Percentiles rank a stretch among this genome's conserved stretches.
Conservation (phyloP, 2,113 vertebrate species). For the Lampris megalopsis region DNA sequence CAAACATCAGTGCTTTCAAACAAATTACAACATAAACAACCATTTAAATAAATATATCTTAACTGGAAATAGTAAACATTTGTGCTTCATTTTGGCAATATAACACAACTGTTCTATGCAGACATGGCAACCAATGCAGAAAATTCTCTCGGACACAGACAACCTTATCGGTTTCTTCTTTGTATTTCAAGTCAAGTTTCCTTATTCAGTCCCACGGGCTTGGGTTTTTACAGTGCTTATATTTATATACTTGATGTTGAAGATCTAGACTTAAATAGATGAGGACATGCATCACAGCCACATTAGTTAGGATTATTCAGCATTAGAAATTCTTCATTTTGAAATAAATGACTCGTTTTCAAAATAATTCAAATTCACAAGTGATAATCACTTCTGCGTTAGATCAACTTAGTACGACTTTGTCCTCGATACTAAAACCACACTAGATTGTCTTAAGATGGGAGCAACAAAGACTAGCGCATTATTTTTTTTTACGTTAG, state of each 20-base stretch:
- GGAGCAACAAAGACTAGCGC: neutral
- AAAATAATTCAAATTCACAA: constrained; percentile 13
- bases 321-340: neutral
- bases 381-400: constrained; percentile 4
- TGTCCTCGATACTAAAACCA: constrained; percentile 27
- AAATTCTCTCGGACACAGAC: constrained; percentile 6
- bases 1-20: neutral
- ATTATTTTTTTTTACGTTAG: neutral
- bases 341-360: constrained; percentile 1
- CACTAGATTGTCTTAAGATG: constrained; percentile 28
- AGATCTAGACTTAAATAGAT: constrained; percentile 36
- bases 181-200: neutral
- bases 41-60: constrained; percentile 1
- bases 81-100: constrained; percentile 23
- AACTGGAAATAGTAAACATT: neutral
- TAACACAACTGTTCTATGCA: neutral
- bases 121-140: neutral
- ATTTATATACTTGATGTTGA: constrained; percentile 7
- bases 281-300: constrained; percentile 14
- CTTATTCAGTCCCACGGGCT: constrained; percentile 3
- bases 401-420: neutral
- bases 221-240: neutral
- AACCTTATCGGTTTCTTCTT: neutral
- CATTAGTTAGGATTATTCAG: neutral
- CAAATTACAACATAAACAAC: neutral